Percentiles rank a stretch among this genome's conserved stretches.
Evolutionary conservation across 2,113 vertebrate species (phyloP).

Genomic region (Nerophis lumbriciformis): DNA sequence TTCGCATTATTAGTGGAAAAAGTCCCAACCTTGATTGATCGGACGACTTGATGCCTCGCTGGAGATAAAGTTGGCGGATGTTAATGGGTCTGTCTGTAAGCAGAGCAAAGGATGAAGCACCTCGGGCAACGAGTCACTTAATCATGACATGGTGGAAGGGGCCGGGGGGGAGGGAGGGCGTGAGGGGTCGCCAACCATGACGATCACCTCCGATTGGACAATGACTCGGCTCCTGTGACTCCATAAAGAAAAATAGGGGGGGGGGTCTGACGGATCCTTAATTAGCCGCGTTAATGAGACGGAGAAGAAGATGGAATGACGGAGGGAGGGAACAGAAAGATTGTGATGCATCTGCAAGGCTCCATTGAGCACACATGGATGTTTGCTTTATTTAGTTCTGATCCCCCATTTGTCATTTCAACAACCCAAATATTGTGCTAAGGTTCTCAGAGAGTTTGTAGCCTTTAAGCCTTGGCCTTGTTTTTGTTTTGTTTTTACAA

Average conservation of each 20-base stretch:
- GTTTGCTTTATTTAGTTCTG: too few species aligned
- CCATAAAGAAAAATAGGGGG: background rate
- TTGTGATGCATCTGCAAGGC: background rate
- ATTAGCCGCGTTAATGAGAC: conserved; percentile 42
- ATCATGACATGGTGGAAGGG: conserved; percentile 44
- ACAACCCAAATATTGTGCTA: too few species aligned
- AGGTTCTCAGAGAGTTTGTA: too few species aligned
- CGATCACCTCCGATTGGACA: conserved; percentile 44
- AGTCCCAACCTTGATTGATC: conserved; percentile 6
- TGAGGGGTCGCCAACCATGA: conserved; percentile 19
- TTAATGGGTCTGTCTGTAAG: conserved; percentile 55
- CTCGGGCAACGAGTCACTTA: conserved; percentile 45
- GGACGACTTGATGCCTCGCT: conserved; percentile 17
- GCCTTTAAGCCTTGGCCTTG: too few species aligned
- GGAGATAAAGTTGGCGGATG: conserved; percentile 22
- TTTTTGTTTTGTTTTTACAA: too few species aligned
- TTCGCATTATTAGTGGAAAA: background rate
- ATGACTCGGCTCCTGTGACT: conserved; percentile 33
- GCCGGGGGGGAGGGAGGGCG: background rate
- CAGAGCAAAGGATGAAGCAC: conserved; percentile 51
- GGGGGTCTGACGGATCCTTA: conserved; percentile 33
- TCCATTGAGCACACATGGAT: background rate
- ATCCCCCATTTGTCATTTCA: too few species aligned
- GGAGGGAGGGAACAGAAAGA: background rate
- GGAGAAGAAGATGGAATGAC: background rate